A percentile compares a stretch with the other conserved stretches of the same genome.
These are phyloP conservation scores for Hyles lineata DNA, from an alignment of 2,888 invertebrate species.

Conservation along the genomic window DNA sequence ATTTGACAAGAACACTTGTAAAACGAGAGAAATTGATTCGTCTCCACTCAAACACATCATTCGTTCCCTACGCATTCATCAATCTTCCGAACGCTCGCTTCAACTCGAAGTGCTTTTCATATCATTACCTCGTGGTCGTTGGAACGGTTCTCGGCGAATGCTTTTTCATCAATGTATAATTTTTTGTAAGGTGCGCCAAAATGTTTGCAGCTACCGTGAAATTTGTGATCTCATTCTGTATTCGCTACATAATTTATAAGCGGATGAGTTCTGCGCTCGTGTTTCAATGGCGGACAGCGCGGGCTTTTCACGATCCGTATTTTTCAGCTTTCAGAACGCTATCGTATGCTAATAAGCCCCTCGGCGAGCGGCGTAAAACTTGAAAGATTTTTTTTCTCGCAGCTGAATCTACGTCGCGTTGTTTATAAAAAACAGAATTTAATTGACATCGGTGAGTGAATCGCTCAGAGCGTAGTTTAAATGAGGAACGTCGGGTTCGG, in stretches of 20 bases:
- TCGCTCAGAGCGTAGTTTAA: background rate
- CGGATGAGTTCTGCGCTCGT: conserved; percentile 64
- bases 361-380: conserved; percentile 52
- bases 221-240: conserved; percentile 58
- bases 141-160: conserved; percentile 25
- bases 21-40: conserved; percentile 29
- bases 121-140: conserved; percentile 26
- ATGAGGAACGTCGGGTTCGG: background rate
- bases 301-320: conserved; percentile 61
- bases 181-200: conserved; percentile 45
- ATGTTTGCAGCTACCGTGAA: conserved; percentile 44
- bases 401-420: conserved; percentile 17
- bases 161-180: conserved; percentile 33
- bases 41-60: conserved; percentile 11
- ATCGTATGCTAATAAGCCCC: conserved; percentile 73
- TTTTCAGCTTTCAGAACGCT: conserved; percentile 66
- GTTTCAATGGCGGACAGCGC: conserved; percentile 60
- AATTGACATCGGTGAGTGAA: background rate
- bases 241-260: conserved; percentile 70
- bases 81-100: conserved; percentile 24
- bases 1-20: background rate
- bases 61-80: conserved; percentile 21
- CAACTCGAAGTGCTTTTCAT: conserved; percentile 25
- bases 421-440: conserved; percentile 8
- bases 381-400: conserved; percentile 44